Base-by-base conservation (phyloP, 2,888 invertebrate species). In the Hyppa rectilinea region DNA sequence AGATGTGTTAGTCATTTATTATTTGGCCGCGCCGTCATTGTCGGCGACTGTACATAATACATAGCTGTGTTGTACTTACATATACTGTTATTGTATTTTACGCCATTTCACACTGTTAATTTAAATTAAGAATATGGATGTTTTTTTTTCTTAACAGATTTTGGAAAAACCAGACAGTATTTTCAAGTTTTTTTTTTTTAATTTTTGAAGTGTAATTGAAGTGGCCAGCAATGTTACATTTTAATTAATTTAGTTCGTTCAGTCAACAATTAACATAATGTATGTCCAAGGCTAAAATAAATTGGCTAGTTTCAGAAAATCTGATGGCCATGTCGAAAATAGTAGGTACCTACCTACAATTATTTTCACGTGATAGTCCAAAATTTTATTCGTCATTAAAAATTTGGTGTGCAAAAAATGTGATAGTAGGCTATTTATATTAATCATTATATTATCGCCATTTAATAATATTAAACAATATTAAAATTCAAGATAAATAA, bases 401-500 rank as follows among this genome's bases (percentile, higher is more conserved):
- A 62, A 50, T 60, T 49, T 67, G 17, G 26, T 58, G 40, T 34
- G 43, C 55, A 38, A 81, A 78, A 66, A 52, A 63, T 26, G 34
- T 67, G 47, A 78, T 63, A 58, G 68, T 75, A 67, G 69, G 56
- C 50, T 72, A 72, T 72, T 66, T 74, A 62, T 52, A 59, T 84
- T 83, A 83, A 84, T 85, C 82, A 72, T 78, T 84, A 83, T 88
- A 88, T 88, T 86, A 87, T 90, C 89, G 88, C 87, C 87, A 86
- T 88, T 82, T 83, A 89, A 88, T 88, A 86, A 86, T 88, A 90
- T 88, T 77, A 75, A 90, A 92, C 92, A 90, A 90, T 88, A 89
- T 85, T 87, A 87, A 92, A 92, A 91, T 91, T 87, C 86, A 89
- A 91, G 94, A 95, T 94, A 95, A 94, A 92, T 93, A 92, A 93